phyloP scores from a whole-genome alignment of 2,888 invertebrate genomes.

The Lepidocyrtinus sp. region DNA sequence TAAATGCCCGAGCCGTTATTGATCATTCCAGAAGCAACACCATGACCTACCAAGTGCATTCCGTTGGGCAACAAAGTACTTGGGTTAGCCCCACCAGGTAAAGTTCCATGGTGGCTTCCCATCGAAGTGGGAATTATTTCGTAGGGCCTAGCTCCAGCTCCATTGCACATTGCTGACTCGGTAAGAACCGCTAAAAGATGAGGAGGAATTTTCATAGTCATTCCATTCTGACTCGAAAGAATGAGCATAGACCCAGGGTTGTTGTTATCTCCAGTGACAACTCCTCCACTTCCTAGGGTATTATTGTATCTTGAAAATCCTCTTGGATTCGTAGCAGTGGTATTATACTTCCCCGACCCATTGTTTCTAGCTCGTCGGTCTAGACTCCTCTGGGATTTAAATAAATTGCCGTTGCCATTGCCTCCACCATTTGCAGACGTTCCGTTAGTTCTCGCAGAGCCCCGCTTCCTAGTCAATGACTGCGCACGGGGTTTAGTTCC shows the following conservation, averaged over 20 bases:
- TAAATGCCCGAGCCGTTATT: slow-evolving; percentile 65
- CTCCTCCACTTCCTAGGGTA: slow-evolving; percentile 47
- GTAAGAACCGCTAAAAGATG: slow-evolving; percentile 69
- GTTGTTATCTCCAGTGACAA: slow-evolving; percentile 61
- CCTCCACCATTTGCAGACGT: slow-evolving; percentile 43
- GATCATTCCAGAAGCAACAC: slow-evolving; percentile 57
- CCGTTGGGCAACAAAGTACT: slow-evolving; percentile 43
- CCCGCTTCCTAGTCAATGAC: slow-evolving; percentile 64
- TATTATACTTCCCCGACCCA: slow-evolving; percentile 60
- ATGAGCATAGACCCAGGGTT: slow-evolving; percentile 68
- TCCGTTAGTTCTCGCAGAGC: slow-evolving; percentile 51
- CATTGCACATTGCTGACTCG: slow-evolving; percentile 69
- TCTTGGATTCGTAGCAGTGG: slow-evolving; percentile 68
- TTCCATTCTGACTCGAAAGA: slow-evolving; percentile 68
- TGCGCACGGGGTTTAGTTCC: slow-evolving; percentile 64
- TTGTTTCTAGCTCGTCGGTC: slow-evolving; percentile 65
- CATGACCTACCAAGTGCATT: slow-evolving; percentile 33
- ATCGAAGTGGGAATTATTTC: slow-evolving; percentile 67
- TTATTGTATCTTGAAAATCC: slow-evolving; percentile 52
- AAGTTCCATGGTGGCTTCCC: slow-evolving; percentile 44
- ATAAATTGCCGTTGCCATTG: slow-evolving; percentile 50
- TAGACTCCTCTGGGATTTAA: slow-evolving; percentile 69
- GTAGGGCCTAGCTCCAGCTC: slow-evolving; percentile 65
- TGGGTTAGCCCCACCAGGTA: slow-evolving; percentile 10
- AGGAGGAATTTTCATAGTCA: slow-evolving; percentile 70